Base-by-base conservation (phyloP, 2,797 vertebrate species). In the Chelonia mydas region DNA sequence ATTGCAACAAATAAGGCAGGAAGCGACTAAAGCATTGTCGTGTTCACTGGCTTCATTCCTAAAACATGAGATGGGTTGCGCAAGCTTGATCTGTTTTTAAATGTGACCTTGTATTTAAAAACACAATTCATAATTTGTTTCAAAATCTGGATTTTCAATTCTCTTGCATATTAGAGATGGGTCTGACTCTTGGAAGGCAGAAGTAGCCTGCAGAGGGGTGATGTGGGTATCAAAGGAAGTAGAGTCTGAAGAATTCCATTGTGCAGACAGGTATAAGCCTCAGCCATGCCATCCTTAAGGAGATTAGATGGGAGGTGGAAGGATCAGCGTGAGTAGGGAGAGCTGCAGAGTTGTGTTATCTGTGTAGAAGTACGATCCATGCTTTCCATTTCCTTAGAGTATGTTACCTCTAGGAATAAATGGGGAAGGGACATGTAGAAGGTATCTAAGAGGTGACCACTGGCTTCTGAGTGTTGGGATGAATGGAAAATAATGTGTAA, bases 1-100 rank as follows among this genome's bases (percentile, higher is more conserved):
- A 95, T 54, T 83, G 90, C 86, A 94, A 86, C 65, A 90, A 92
- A 55, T 74, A 68, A 90, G 84, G 45, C 86, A 91, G 96, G 93
- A 96, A 95, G 95, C 83, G 53, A 90, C 87, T 95, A 3, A 94
- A 95, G 91, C 53, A n/a, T 90, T 77, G 84, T 65, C 90, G 50
- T 84, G 90, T 49, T 51, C 87, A 79, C 82, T 90, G 93, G 94
- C 90, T 96, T 96, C 61, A 3, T 77, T 94, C 84, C 74, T 87
- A 84, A 94, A 96, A 89, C 92, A 88, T 6, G 84, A 94, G 86
- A 86, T 78, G 49, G 50, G 90, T 90, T 57, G 55, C 59, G 92
- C 88, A 0, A 90, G 13, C 81, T 89, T 97, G 92, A 94, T 96
- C 85, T 88, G 92, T 85, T 84, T 90, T 87, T 51, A 90, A 33